These are phyloP conservation scores for Gnathonemus longibarbis DNA, from an alignment of 2,113 vertebrate species.

Conservation along the genomic window DNA sequence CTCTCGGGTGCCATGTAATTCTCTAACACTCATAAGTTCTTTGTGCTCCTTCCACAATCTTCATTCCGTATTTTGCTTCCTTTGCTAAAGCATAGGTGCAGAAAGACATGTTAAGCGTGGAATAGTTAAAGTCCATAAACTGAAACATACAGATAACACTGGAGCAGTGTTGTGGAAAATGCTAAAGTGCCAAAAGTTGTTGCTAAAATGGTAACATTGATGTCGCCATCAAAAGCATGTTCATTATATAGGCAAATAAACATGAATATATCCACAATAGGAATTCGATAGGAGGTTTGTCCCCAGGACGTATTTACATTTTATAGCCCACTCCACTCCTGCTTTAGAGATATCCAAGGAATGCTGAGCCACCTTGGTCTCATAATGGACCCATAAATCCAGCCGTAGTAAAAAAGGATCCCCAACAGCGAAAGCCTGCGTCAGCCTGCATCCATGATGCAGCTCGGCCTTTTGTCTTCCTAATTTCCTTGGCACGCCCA, in stretches of 20 bases:
- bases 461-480: background rate
- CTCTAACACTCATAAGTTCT: background rate
- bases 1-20: background rate
- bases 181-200: background rate
- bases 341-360: constrained; percentile 53
- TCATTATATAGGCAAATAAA: constrained; percentile 25
- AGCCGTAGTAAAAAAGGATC: constrained; percentile 35
- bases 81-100: background rate
- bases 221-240: constrained; percentile 18
- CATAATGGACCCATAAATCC: constrained; percentile 67
- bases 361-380: constrained; percentile 53
- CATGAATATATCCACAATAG: constrained; percentile 31
- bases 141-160: background rate
- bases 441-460: background rate
- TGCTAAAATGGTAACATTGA: constrained; percentile 1
- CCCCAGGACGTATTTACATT: constrained; percentile 34
- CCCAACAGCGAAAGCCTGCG: constrained; percentile 28
- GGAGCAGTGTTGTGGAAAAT: background rate
- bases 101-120: background rate
- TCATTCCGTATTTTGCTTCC: background rate
- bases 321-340: constrained; percentile 24
- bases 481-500: constrained; percentile 4
- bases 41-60: background rate
- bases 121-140: background rate
- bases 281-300: constrained; percentile 36